Evolutionary conservation across 2,113 vertebrate species (phyloP).

Genomic region (Delphinus delphis): DNA sequence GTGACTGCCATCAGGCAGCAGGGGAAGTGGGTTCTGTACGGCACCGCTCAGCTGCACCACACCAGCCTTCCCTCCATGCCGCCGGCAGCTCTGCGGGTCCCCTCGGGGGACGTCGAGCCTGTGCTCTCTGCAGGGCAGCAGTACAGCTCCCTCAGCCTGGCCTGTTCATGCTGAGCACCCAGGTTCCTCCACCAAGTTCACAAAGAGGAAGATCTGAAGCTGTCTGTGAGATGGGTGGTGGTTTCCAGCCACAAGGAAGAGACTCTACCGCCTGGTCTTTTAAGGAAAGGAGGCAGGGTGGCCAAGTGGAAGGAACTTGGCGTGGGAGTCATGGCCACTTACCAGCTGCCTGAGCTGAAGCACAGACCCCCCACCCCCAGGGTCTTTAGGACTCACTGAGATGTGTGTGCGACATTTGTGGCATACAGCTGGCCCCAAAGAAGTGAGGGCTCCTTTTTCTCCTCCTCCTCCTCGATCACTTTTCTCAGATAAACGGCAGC

Average conservation of each 20-base stretch:
- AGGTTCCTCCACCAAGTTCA: not conserved
- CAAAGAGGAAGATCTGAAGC: not conserved
- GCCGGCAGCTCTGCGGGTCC: not conserved
- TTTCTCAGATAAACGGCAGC: not conserved
- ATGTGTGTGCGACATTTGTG: not conserved
- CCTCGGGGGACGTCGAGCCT: not conserved
- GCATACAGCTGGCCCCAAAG: not conserved
- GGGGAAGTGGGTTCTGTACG: not conserved
- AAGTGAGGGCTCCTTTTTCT: not conserved
- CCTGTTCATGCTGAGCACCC: not conserved
- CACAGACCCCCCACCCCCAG: not conserved
- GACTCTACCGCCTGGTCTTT: not conserved
- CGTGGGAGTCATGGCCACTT: not conserved
- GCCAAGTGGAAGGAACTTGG: not conserved
- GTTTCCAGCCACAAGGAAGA: not conserved
- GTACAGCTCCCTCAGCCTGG: not conserved
- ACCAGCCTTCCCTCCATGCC: not conserved
- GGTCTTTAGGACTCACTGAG: not conserved
- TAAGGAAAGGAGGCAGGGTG: not conserved
- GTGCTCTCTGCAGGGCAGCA: not conserved
- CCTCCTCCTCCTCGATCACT: not conserved
- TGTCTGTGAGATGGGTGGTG: not conserved
- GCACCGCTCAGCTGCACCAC: not conserved
- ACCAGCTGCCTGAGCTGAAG: not conserved
- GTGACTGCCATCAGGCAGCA: not conserved